Evolutionary conservation across 2,113 vertebrate species (phyloP), one percentile per base, ranked within the genome.

Genomic region (Stictonetta naevosa): DNA sequence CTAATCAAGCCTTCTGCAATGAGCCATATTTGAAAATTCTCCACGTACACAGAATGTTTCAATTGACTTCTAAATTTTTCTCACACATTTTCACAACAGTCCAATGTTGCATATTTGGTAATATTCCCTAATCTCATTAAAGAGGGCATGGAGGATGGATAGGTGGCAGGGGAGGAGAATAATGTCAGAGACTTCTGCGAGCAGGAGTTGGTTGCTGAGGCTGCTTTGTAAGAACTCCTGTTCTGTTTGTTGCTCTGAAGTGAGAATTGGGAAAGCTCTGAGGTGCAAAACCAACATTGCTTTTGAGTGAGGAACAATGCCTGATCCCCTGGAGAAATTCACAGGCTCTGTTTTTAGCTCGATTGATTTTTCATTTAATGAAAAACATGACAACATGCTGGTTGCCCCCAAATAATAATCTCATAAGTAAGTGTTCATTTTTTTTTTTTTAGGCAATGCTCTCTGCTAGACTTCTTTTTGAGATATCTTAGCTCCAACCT

Each of bases 1-100:
- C 95, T 98, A 97, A 98, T 98, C 97, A 98, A 95, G 90, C 46
- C 7, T 95, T 96, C 94, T 97, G 67, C 88, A 90, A 67, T 91
- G 58, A 97, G 92, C 85, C 77, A 40, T 95, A 95, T 95, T 97
- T 96, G 96, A 98, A 98, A 97, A 95, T 95, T 68, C 68, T 96
- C 50, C 81, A 79, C 17, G 7, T 92, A 82, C 34, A 82, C 71
- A 91, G 86, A 71, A 91, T 89, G 81, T 88, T 95, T 96, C 95
- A 93, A 72, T 85, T 3, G 19, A 68, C 76, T 89, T 93, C 50
- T 89, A 33, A 38, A 78, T 77, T 95, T 93, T 92, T 92, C 72
- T 92, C 75, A 29, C 71, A 77, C 55, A 29, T 91, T 89, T 96
- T 95, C 76, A 85, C 96, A 91, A 69, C 74, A 84, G 94, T 69